Evolutionary conservation across 2,888 invertebrate species (phyloP).

Genomic region (Allygus modestus): DNA sequence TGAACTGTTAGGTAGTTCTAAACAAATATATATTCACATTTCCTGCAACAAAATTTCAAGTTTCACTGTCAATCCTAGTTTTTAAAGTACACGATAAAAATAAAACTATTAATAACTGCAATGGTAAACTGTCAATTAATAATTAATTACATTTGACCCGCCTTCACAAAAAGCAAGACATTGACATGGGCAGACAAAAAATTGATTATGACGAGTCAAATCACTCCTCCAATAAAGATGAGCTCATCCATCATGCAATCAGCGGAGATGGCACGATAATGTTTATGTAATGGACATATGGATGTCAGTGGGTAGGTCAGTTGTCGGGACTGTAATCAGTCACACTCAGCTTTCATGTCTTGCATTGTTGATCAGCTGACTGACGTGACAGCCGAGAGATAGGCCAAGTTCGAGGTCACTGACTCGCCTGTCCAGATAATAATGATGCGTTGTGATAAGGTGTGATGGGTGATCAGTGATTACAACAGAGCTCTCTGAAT

Average conservation of each 20-base stretch:
- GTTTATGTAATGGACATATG: constrained; percentile 1
- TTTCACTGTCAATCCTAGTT: no score
- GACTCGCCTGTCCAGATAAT: not conserved
- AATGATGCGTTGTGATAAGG: not conserved
- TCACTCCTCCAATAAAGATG: not conserved
- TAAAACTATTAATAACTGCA: no score
- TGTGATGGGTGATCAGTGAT: not conserved
- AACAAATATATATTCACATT: no score
- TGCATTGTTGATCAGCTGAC: constrained; percentile 33
- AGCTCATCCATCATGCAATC: not conserved
- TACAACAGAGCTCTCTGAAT: not conserved
- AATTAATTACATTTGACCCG: not conserved
- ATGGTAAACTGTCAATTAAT: no score
- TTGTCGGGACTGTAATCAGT: not conserved
- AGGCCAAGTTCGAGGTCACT: constrained; percentile 26
- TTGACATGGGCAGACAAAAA: not conserved
- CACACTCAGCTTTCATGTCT: not conserved
- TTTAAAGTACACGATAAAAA: no score
- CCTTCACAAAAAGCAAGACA: not conserved
- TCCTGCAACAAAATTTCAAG: no score
- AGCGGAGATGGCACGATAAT: constrained; percentile 13
- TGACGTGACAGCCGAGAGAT: not conserved
- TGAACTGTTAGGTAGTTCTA: no score
- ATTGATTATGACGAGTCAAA: constrained; percentile 3
- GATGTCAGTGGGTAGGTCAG: constrained; percentile 40